Evolutionary conservation across 2,888 invertebrate species (phyloP).

Genomic region (Heliothis peltigera): DNA sequence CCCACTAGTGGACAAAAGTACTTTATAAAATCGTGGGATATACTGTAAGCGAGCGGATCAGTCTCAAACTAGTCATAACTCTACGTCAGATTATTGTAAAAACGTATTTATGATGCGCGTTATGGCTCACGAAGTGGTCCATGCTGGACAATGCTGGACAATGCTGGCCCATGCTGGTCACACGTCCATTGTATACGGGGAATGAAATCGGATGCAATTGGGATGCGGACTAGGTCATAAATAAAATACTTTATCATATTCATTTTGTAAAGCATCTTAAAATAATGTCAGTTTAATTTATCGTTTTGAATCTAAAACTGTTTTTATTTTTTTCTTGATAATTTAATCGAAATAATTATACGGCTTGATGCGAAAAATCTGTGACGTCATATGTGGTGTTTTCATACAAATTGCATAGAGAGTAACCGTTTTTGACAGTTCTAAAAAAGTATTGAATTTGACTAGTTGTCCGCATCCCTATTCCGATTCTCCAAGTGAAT

Average conservation of each 20-base stretch:
- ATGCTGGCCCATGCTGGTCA: constrained; percentile 34
- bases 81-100: constrained; percentile 33
- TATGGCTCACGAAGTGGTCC: constrained; percentile 12
- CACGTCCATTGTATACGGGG: background rate
- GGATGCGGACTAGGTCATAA: too few species aligned
- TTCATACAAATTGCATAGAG: too few species aligned
- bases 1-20: background rate
- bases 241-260: too few species aligned
- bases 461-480: background rate
- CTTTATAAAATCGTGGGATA: constrained; percentile 37
- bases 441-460: too few species aligned
- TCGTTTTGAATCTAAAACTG: too few species aligned
- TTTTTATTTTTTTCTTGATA: too few species aligned
- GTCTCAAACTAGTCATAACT: constrained; percentile 54
- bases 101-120: constrained; percentile 12
- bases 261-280: too few species aligned
- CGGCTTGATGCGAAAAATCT: too few species aligned
- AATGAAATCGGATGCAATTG: background rate
- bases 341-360: too few species aligned
- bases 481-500: constrained; percentile 12
- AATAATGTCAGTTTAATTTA: too few species aligned
- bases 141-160: constrained; percentile 29
- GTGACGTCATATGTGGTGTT: too few species aligned
- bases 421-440: too few species aligned
- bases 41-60: constrained; percentile 24